Evolutionary conservation across 2,888 invertebrate species (phyloP), one percentile per base, ranked within the genome.

Genomic region (Hybos culiciformis): DNA sequence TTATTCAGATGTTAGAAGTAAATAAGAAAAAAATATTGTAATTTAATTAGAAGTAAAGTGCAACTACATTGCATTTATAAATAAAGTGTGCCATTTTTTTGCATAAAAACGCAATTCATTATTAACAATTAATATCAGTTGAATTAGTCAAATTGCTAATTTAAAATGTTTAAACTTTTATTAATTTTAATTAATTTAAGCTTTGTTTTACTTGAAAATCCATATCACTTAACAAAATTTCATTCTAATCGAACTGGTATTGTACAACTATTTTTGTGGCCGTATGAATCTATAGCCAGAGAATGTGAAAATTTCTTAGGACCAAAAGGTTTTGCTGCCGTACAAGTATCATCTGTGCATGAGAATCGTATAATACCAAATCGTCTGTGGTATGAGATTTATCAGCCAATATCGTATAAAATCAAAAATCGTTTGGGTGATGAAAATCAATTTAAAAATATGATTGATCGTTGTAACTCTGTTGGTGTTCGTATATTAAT

Each of bases 231-330:
- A 29, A 12, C 29, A 29, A n/a, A 12, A 29, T 29, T 29, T 29
- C n/a, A n/a, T 2, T 53, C 60, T 1, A 71, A 72, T 14, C 64
- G 74, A 12, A 68, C 70, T 4, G 71, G 72, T 1, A 78, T 83
- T 66, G 80, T 79, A 1, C 79, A 80, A 51, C 62, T 80, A 20
- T 79, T 79, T 51, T 83, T 83, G 57, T 84, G 83, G 83, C 80
- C 77, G 61, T 83, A 77, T 74, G 63, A 67, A 18, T 82, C 83
- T 52, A 77, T 84, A 62, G 80, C 80, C 1, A 60, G 57, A 2
- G 80, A 81, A 57, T 81, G 80, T 55, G 80, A 81, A 55, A 58
- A 69, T 23, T 80, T 78, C 55, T 64, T 81, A 5, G 76, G 70
- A 2, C 76, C 78, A 0, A 69, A 59, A 43, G 79, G 78, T 8